Evolutionary conservation across 1,140 invertebrate genomes (phyloP).

Genomic region (Drosophila santomea): DNA sequence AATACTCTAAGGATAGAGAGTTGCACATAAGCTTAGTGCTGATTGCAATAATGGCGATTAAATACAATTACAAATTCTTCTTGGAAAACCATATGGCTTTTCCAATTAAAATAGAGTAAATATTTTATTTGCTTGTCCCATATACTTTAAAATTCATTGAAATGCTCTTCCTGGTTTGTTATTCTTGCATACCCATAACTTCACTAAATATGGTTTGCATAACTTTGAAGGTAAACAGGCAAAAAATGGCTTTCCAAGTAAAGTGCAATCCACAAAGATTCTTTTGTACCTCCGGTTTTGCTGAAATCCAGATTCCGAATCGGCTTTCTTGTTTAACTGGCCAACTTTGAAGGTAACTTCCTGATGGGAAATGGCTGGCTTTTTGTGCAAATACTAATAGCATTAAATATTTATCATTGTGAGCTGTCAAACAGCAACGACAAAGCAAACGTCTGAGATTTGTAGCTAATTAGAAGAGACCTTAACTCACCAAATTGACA

Average conservation of each 20-base stretch:
- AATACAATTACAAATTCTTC: not conserved
- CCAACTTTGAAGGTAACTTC: slow-evolving; percentile 53
- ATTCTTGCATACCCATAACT: slow-evolving; percentile 23
- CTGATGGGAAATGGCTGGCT: slow-evolving; percentile 22
- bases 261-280: not conserved
- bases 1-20: not conserved
- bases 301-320: not conserved
- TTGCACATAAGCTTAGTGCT: not conserved
- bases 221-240: slow-evolving; percentile 47
- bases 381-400: slow-evolving; percentile 48
- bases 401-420: slow-evolving; percentile 72
- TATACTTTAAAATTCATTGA: not conserved
- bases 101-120: not conserved
- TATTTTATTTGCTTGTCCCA: not conserved
- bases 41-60: not conserved
- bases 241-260: slow-evolving; percentile 25
- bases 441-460: slow-evolving; percentile 21
- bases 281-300: not conserved
- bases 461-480: slow-evolving; percentile 61
- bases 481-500: slow-evolving; percentile 36
- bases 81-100: too few species aligned
- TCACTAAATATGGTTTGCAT: slow-evolving; percentile 56
- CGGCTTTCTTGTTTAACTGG: slow-evolving; percentile 12
- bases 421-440: slow-evolving; percentile 34
- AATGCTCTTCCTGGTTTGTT: slow-evolving; percentile 7